phyloP scores from a whole-genome alignment of 1,140 invertebrate genomes.

The Teleogryllus occipitalis region DNA sequence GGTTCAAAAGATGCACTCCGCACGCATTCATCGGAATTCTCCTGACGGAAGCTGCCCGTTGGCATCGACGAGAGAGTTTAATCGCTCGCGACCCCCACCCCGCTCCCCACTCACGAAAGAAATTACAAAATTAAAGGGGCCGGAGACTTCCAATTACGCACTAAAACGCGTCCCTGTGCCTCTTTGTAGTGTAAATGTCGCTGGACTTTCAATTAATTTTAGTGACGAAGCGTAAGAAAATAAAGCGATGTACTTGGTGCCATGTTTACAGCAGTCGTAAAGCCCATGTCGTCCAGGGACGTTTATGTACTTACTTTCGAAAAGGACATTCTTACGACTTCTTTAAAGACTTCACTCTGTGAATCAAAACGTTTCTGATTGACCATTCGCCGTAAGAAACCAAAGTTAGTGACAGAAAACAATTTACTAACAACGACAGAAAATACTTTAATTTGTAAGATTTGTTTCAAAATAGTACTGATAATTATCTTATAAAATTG shows the following conservation, averaged over 20 bases:
- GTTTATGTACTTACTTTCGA: too few relatives aligned
- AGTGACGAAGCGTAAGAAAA: neutral
- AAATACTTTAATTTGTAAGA: too few relatives aligned
- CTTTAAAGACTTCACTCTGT: too few relatives aligned
- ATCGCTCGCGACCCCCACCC: neutral
- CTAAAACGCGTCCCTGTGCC: neutral
- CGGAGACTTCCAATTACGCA: neutral
- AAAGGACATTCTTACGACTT: too few relatives aligned
- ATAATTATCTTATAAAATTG: too few relatives aligned
- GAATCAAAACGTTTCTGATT: too few relatives aligned
- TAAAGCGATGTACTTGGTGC: neutral
- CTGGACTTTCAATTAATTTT: neutral
- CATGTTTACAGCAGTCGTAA: neutral
- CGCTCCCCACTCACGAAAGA: neutral
- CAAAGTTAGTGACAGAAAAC: too few relatives aligned
- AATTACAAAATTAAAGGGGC: neutral
- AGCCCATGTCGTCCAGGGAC: neutral
- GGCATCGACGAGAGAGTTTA: neutral
- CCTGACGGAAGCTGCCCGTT: neutral
- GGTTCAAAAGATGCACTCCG: neutral
- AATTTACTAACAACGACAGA: too few relatives aligned
- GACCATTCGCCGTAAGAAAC: too few relatives aligned
- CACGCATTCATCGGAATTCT: neutral
- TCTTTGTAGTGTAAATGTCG: neutral
- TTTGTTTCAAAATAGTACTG: too few relatives aligned